These are phyloP conservation scores for Agrotis clavis DNA, from an alignment of 2,888 invertebrate species.

Conservation along the genomic window DNA sequence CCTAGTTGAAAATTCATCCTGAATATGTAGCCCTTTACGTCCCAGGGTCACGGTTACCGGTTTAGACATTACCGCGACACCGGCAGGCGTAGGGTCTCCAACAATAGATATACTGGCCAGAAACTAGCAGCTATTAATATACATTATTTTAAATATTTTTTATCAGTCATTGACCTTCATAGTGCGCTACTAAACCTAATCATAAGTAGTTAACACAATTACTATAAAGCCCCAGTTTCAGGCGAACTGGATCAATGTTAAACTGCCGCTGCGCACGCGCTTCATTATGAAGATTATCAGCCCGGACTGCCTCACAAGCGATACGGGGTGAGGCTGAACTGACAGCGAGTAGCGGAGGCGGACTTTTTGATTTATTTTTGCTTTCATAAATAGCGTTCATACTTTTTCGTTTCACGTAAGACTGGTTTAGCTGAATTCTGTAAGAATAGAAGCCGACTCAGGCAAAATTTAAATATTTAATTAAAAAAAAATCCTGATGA, in stretches of 20 bases:
- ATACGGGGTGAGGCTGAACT: background rate
- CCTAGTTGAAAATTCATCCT: no score
- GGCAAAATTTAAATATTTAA: no score
- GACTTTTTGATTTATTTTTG: background rate
- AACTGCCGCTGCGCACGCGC: constrained; percentile 50
- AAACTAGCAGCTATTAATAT: background rate
- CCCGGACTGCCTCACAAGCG: constrained; percentile 10
- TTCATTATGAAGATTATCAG: constrained; percentile 61
- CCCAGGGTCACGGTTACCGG: no score
- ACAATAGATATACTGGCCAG: background rate
- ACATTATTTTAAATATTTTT: background rate
- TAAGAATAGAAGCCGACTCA: no score
- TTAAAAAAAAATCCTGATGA: no score
- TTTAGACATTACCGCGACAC: no score
- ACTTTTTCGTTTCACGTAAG: no score
- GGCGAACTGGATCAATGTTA: constrained; percentile 47
- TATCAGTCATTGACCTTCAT: background rate
- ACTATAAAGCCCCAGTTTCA: constrained; percentile 38
- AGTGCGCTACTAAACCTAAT: background rate
- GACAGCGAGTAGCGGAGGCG: background rate
- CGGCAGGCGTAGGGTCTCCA: no score
- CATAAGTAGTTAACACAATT: constrained; percentile 37
- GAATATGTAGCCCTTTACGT: no score
- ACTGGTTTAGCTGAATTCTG: no score
- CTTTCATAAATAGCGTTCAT: background rate